Conservation (phyloP, 2,797 vertebrate species). For the Falco rusticolus region DNA sequence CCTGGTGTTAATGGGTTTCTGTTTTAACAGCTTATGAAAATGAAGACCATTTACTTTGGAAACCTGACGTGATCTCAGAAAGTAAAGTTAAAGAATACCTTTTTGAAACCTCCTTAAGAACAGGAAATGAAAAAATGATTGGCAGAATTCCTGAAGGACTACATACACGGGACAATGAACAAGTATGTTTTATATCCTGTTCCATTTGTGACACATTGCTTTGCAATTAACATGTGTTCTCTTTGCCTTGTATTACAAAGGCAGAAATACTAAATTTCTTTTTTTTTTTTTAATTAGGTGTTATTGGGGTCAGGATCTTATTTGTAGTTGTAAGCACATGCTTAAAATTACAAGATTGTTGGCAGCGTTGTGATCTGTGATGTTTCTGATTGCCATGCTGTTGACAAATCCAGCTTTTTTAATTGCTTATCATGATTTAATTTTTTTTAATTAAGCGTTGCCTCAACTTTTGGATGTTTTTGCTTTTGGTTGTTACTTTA, state of each 20-base stretch:
- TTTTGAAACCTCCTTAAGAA: constrained; percentile 84
- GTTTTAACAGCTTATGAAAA: constrained; percentile 87
- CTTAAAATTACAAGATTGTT: neutral
- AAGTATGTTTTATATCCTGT: constrained; percentile 77
- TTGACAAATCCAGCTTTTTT: neutral
- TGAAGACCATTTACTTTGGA: constrained; percentile 95
- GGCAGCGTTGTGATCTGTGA: neutral
- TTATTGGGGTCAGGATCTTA: neutral
- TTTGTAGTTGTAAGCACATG: neutral
- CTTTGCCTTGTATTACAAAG: neutral
- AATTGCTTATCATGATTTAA: neutral
- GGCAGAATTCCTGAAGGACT: constrained; percentile 81
- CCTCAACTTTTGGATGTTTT: neutral
- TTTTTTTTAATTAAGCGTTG: neutral
- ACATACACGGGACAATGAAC: constrained; percentile 90
- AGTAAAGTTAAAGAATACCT: constrained; percentile 91
- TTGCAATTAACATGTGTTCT: neutral
- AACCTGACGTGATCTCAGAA: constrained; percentile 87
- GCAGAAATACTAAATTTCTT: neutral
- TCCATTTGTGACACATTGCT: neutral
- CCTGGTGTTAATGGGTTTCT: neutral
- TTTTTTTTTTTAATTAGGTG: neutral
- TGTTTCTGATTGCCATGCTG: neutral
- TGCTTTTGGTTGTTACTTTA: neutral
- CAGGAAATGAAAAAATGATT: constrained; percentile 80